Evolutionary conservation across 1,140 invertebrate species (phyloP), one percentile per base, ranked within the genome.

Genomic region (Heterodera schachtii): DNA sequence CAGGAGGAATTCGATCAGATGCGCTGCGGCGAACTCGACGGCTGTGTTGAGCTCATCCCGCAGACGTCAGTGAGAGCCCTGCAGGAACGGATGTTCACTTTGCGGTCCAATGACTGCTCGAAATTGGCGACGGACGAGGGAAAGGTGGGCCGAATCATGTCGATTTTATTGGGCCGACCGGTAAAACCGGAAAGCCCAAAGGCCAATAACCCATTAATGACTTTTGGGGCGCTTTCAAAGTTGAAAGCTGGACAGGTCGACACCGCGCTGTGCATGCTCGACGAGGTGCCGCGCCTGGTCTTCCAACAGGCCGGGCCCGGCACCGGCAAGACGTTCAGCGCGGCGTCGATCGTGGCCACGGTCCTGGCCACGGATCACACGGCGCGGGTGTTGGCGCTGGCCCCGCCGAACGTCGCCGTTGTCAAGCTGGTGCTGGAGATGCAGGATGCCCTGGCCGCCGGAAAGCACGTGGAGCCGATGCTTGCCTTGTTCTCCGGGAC

Each of bases 401-500:
- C 73, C 9, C 73, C 73, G n/a, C 73, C 73, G 7, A 74, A 74
- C 41, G 31, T 74, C 21, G 73, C 73, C 41, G 73, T 74, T 0
- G 43, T 44, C 5, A 74, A 74, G 31, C 73, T 74, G 4, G 73
- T 74, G 41, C n/a, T 52, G 8, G 73, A 74, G 11, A 74, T 74
- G 73, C 19, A 74, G 21, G 57, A 44, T 0, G 73, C 73, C 1
- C 47, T 74, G 73, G 41, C 73, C 2, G 41, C 73, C 8, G 73
- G 44, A 0, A 43, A 47, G 3, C 31, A 31, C 31, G 31, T 31
- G 31, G 31, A 31, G 73, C 21, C 6, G 73, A 75, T 3, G 73
- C n/a, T 9, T 19, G 44, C 8, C 19, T 21, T 9, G 41, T 31
- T 31, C 31, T 31, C 31, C 31, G 31, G 31, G 31, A 31, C 31